Evolutionary conservation across 1,140 invertebrate genomes (phyloP).

Genomic region (Caenorhabditis brenneri): DNA sequence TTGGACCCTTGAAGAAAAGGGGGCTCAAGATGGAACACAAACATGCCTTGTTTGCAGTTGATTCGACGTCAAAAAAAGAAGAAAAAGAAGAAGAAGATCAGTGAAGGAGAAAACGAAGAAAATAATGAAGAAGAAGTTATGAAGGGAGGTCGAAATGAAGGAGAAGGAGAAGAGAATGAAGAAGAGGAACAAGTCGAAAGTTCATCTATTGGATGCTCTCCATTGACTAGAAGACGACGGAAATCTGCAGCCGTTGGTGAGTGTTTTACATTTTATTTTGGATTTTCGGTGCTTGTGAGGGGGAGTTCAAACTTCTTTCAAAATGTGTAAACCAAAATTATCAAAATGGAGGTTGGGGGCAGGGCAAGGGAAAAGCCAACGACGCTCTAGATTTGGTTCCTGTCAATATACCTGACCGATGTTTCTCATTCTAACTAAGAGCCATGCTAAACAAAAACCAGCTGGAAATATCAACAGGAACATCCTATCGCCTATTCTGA

Average conservation of each 20-base stretch:
- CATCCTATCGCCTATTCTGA: no score
- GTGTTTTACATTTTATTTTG: no score
- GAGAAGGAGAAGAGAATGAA: constrained; percentile 27
- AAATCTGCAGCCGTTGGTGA: constrained; percentile 19
- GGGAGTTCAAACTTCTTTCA: no score
- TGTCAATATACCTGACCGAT: no score
- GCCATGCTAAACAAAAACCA: no score
- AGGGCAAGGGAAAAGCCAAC: no score
- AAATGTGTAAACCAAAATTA: no score
- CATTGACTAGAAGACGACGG: constrained; percentile 1
- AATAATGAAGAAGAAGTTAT: neutral
- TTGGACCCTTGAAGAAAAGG: constrained; percentile 23
- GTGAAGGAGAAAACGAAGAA: neutral
- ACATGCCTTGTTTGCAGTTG: constrained; percentile 32
- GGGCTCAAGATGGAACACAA: constrained; percentile 3
- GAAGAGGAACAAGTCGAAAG: neutral
- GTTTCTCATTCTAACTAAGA: no score
- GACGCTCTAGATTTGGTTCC: no score
- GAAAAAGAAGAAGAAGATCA: neutral
- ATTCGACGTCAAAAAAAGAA: neutral
- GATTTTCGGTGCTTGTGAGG: no score
- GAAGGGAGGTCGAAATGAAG: neutral
- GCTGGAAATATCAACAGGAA: no score
- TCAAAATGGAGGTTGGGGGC: no score
- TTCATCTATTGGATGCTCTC: constrained; percentile 1